Evolutionary conservation across 1,140 invertebrate species (phyloP), one percentile per base, ranked within the genome.

Genomic region (Caenorhabditis latens): DNA sequence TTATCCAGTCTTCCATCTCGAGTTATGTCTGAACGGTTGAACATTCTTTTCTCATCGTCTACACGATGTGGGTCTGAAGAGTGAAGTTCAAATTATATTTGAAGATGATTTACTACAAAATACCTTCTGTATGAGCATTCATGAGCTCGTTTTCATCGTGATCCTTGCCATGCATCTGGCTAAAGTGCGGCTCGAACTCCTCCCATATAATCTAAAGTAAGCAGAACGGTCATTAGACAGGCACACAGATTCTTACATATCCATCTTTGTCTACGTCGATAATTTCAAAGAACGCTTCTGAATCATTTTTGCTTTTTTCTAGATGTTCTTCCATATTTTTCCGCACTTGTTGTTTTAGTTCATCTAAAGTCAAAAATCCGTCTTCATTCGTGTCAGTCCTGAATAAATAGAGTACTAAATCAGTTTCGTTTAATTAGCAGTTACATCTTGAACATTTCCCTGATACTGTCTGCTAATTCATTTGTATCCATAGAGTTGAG

Each of bases 251-350:
- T 65, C 13, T 65, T 65, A 42, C 61, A 4, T 14, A 32, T 71
- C 65, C 65, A 71, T 71, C 65, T 46, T 71, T 46, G 46, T 71
- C 19, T 5, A 21, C 9, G 16, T 65, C 61, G 16, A 65, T 40
- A 40, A 40, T 71, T 11, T 71, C 65, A 46, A 71, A 71, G 40
- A 71, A 71, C 21, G 16, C 16, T n/a, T 71, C 65, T 1, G 65
- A 71, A n/a, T 71, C 65, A 19, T 71, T 71, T 42, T 71, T 71
- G 14, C 65, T 71, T 71, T 43, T 71, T 42, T 71, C 42, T 13
- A 71, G 21, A 46, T 46, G 65, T 7, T 71, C 21, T 46, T 71
- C 65, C 42, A 71, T 71, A 21, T 71, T 71, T 71, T 71, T 71
- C 46, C 42, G 40, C 19, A 71, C 46, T n/a, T 46, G 40, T 4